These are phyloP conservation scores for Ormyrus rosae DNA, from an alignment of 2,888 invertebrate genomes.

Conservation along the genomic window DNA sequence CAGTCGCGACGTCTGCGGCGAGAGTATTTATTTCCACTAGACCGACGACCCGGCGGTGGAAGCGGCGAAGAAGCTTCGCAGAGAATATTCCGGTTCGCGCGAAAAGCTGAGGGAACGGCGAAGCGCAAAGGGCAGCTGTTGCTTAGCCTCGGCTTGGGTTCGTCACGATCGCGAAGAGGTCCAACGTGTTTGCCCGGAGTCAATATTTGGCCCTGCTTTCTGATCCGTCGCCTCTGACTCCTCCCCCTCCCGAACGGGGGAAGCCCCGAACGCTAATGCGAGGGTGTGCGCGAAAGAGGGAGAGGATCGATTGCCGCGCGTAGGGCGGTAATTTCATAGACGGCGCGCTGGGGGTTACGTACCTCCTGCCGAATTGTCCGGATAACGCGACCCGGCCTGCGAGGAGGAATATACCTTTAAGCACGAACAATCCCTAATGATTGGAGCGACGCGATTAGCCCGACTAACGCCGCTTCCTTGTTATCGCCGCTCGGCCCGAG, in stretches of 20 bases:
- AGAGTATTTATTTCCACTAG: conserved; percentile 18
- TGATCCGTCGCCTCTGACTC: conserved; percentile 61
- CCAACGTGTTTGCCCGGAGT: conserved; percentile 59
- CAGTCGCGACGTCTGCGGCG: neutral
- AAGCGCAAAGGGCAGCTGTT: conserved; percentile 25
- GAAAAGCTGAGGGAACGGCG: neutral
- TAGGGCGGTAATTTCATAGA: conserved; percentile 3
- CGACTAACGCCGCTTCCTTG: conserved; percentile 26
- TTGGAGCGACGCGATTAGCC: conserved; percentile 37
- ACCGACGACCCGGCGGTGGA: neutral
- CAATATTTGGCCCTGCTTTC: conserved; percentile 64
- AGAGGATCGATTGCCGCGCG: conserved; percentile 23
- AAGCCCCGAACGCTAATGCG: conserved; percentile 5
- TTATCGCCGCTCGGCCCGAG: conserved; percentile 7
- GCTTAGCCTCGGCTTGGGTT: conserved; percentile 19
- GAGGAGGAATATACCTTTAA: conserved; percentile 23
- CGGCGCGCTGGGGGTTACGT: neutral
- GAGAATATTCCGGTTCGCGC: too few relatives aligned
- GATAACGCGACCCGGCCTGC: conserved; percentile 4
- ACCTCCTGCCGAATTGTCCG: conserved; percentile 1
- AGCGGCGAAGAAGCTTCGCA: too few relatives aligned
- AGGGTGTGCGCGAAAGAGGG: neutral
- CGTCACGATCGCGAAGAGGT: conserved; percentile 59
- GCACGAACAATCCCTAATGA: conserved; percentile 40
- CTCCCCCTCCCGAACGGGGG: neutral